Percentiles rank a stretch among this genome's conserved stretches.
Conservation (phyloP, 2,797 vertebrate species). For the Periparus ater region DNA sequence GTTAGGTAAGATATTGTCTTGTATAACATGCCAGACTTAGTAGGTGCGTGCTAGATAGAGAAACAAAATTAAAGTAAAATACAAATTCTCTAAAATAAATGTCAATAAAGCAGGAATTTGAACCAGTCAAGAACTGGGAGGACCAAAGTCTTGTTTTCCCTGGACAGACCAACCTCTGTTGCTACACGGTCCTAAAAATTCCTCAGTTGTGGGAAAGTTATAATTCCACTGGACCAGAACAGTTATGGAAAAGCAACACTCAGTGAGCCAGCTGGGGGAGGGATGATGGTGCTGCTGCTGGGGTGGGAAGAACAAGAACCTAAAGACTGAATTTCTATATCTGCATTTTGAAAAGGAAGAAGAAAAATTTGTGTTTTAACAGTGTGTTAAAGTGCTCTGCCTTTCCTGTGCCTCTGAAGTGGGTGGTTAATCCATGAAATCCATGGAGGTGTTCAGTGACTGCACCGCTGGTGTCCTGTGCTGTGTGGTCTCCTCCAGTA, state of each 20-base stretch:
- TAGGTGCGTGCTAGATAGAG: neutral
- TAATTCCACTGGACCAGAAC: neutral
- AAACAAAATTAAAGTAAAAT: neutral
- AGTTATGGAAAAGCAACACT: neutral
- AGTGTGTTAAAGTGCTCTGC: conserved; percentile 12
- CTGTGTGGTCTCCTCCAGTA: neutral
- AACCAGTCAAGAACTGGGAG: neutral
- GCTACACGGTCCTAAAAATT: neutral
- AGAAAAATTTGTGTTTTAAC: neutral
- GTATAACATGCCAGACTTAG: neutral
- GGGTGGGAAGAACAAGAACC: neutral
- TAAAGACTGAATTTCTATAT: neutral
- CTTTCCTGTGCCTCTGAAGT: conserved; percentile 58
- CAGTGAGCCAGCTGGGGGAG: neutral
- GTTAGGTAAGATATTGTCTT: neutral
- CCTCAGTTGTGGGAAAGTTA: neutral
- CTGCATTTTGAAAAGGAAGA: neutral
- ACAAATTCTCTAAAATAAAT: neutral
- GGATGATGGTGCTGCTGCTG: neutral
- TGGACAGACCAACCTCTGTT: neutral
- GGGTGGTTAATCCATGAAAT: neutral
- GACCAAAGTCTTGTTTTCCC: conserved; percentile 34
- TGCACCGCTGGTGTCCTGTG: neutral
- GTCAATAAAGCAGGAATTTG: neutral
- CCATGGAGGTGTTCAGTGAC: neutral